Base-by-base conservation (phyloP, 2,888 invertebrate species). In the Frankliniella intonsa region DNA sequence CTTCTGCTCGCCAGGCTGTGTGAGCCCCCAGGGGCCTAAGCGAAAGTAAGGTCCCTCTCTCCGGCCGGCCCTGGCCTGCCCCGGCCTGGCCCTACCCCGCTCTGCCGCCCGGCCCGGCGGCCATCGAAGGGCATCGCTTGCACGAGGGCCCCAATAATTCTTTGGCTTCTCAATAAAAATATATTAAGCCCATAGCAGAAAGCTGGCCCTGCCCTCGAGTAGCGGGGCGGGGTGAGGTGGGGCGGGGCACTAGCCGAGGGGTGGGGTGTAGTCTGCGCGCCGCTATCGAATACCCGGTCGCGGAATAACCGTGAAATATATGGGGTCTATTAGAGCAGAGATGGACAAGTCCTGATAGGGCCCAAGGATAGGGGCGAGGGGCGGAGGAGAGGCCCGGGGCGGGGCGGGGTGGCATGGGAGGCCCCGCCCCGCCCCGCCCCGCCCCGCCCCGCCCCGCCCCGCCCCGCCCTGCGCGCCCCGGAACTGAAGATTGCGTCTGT, bases 131-230 rank as follows among this genome's bases (percentile, higher is more conserved):
- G 69, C 69, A 76, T 76, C 69, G 69, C 69, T 22, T 22, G n/a
- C 62, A 62, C 62, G 62, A 62, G 69, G 69, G 69, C 69, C 69
- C 69, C 69, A 76, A 76, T 76, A 76, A 76, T 76, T 76, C 69
- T 76, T 76, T 76, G 69, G 69, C 69, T 76, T 76, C 69, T 76
- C 69, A 76, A 76, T 76, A 76, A 76, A 76, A 76, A 76, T 76
- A 76, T 76, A 76, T 76, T 76, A 76, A 76, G 69, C 69, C 69
- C 69, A 76, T 76, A 76, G 69, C 69, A 76, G 69, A 76, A 76
- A 76, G 69, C 69, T 76, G 69, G 69, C 69, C 69, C 69, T 8
- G 69, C 69, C 69, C 55, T 14, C 17, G 69, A 2, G 25, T 9
- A 25, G 14, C 0, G 69, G 22, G 55, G 55, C 55, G 14, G 69